phyloP scores from a whole-genome alignment of 2,113 vertebrate genomes.

The Zosterops borbonicus region DNA sequence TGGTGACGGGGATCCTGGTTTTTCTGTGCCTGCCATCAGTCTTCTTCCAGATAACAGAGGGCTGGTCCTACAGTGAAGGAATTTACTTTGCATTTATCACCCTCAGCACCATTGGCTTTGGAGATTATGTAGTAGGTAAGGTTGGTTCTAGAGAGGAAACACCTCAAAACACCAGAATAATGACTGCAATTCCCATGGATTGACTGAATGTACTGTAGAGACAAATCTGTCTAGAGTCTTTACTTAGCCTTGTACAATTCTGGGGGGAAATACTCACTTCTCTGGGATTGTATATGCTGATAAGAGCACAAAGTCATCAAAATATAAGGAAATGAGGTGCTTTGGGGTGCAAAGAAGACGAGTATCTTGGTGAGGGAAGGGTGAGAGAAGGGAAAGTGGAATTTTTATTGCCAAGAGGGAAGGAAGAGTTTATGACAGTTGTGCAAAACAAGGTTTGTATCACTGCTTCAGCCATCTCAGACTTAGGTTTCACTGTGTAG shows the following conservation, averaged over 20 bases:
- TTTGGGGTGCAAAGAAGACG: neutral
- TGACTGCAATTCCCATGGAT: neutral
- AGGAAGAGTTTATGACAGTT: neutral
- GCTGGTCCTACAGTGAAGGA: constrained; percentile 71
- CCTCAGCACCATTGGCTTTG: constrained; percentile 77
- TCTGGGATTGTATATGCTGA: neutral
- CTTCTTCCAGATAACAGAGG: constrained; percentile 65
- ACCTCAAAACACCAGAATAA: neutral
- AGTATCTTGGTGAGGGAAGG: neutral
- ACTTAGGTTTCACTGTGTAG: neutral
- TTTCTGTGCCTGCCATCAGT: constrained; percentile 70
- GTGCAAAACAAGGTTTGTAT: neutral
- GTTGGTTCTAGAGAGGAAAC: neutral
- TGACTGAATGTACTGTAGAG: neutral
- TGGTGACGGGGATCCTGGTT: constrained; percentile 62
- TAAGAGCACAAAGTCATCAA: neutral
- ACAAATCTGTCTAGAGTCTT: neutral
- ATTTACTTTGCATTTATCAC: constrained; percentile 76
- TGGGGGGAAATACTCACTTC: neutral
- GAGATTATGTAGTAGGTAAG: constrained; percentile 75
- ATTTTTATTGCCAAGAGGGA: neutral
- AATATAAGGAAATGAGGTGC: neutral
- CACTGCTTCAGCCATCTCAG: neutral
- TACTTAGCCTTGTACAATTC: neutral
- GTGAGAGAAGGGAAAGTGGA: neutral